These are phyloP conservation scores for Bubalus kerabau DNA, from an alignment of 2,113 vertebrate species.

Conservation along the genomic window DNA sequence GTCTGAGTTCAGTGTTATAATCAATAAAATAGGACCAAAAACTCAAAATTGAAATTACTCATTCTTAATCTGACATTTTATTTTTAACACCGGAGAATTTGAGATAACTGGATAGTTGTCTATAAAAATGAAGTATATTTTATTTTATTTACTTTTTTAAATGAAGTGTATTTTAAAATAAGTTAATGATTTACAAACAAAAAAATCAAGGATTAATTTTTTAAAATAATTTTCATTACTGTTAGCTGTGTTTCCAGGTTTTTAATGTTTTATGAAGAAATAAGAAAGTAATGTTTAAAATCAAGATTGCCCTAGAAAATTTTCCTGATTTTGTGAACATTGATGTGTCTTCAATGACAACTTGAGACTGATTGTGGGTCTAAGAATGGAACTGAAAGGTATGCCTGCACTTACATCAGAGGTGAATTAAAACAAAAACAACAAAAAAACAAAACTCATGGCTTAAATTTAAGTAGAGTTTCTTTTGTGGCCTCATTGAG, in stretches of 20 bases:
- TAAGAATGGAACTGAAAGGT: not conserved
- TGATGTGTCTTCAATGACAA: not conserved
- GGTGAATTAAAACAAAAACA: not conserved
- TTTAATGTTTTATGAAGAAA: not conserved
- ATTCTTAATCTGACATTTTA: not conserved
- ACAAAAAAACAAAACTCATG: not conserved
- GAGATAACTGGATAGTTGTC: not conserved
- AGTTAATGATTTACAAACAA: not conserved
- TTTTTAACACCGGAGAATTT: not conserved
- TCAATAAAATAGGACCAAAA: not conserved
- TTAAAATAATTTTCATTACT: not conserved
- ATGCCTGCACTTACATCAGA: not conserved
- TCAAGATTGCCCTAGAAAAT: not conserved
- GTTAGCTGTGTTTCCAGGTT: not conserved
- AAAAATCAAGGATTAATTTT: not conserved
- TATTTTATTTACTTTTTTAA: not conserved
- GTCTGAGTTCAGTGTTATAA: not conserved
- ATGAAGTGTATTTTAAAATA: not conserved
- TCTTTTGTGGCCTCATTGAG: not conserved
- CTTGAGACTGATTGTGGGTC: not conserved
- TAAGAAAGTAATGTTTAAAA: not conserved
- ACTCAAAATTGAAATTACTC: not conserved
- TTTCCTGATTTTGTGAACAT: not conserved
- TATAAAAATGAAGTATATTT: not conserved
- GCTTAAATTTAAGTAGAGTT: not conserved